These are phyloP conservation scores for Marasmarcha lunaedactyla DNA, from an alignment of 2,888 invertebrate genomes.

Conservation along the genomic window DNA sequence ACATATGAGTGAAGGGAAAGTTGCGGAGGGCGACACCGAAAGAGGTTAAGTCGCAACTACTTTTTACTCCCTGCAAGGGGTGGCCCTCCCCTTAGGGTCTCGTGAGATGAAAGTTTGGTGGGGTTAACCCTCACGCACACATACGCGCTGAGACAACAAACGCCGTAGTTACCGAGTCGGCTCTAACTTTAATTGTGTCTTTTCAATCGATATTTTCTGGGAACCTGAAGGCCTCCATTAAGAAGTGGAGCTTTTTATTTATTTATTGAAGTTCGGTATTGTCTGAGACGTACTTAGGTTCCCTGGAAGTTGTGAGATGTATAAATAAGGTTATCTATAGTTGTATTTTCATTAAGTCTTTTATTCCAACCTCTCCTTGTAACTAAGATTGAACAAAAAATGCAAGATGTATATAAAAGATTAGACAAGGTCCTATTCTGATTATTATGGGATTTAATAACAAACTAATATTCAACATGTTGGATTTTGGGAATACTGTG, in stretches of 20 bases:
- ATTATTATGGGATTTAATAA: too few species aligned
- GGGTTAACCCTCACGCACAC: conserved; percentile 60
- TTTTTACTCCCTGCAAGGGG: conserved; percentile 64
- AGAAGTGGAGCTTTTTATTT: conserved; percentile 25
- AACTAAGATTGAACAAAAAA: too few species aligned
- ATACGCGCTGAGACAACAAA: conserved; percentile 58
- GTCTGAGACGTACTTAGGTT: too few species aligned
- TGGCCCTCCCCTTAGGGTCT: conserved; percentile 38
- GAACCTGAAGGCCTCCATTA: conserved; percentile 18
- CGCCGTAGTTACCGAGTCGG: conserved; percentile 54
- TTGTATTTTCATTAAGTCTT: too few species aligned
- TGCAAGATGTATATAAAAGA: too few species aligned
- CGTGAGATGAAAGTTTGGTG: conserved; percentile 67
- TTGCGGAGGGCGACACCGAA: conserved; percentile 61
- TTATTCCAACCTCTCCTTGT: too few species aligned
- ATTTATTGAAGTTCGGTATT: background rate
- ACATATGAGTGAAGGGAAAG: conserved; percentile 1
- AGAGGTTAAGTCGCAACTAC: conserved; percentile 69
- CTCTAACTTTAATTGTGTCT: conserved; percentile 69
- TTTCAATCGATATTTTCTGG: conserved; percentile 63
- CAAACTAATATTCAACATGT: too few species aligned
- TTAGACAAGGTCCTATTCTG: too few species aligned
- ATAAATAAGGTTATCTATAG: too few species aligned
- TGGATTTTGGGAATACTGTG: too few species aligned
- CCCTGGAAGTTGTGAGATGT: too few species aligned